Percentiles rank a stretch among this genome's conserved stretches.
These are phyloP conservation scores for Lota lota DNA, from an alignment of 2,113 vertebrate genomes.

Conservation along the genomic window DNA sequence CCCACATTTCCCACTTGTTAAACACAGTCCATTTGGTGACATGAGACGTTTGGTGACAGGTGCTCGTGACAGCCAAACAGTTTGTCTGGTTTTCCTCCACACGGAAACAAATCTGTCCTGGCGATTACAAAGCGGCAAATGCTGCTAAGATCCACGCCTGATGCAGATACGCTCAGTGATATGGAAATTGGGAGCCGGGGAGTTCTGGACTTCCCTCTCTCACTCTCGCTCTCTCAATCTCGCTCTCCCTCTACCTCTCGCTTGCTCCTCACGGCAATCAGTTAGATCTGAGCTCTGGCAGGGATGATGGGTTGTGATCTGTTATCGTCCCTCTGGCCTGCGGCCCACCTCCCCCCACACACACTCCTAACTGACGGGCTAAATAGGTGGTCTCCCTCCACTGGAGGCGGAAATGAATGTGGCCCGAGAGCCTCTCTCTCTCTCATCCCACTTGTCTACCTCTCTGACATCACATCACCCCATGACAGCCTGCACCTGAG, in stretches of 20 bases:
- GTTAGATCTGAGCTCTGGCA: constrained; percentile 47
- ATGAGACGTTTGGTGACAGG: too few species aligned
- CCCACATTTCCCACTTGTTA: too few species aligned
- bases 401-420: constrained; percentile 79
- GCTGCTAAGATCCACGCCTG: constrained; percentile 5
- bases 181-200: constrained; percentile 61
- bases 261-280: constrained; percentile 36
- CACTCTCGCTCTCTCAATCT: too few species aligned
- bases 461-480: too few species aligned
- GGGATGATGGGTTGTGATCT: constrained; percentile 67
- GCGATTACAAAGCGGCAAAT: constrained; percentile 1
- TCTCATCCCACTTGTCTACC: constrained; percentile 37
- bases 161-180: constrained; percentile 48
- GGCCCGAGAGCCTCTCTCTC: constrained; percentile 58
- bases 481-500: constrained; percentile 34
- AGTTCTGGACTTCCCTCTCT: constrained; percentile 18
- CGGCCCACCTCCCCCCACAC: not conserved
- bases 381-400: constrained; percentile 79
- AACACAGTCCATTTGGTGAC: too few species aligned
- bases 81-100: too few species aligned
- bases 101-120: too few species aligned
- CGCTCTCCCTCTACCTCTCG: too few species aligned
- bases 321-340: constrained; percentile 71
- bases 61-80: too few species aligned
- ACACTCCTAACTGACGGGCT: constrained; percentile 57